Percentiles rank a stretch among this genome's conserved stretches.
Conservation (phyloP, 1,140 invertebrate genomes). For the Bombus sibiricus region DNA sequence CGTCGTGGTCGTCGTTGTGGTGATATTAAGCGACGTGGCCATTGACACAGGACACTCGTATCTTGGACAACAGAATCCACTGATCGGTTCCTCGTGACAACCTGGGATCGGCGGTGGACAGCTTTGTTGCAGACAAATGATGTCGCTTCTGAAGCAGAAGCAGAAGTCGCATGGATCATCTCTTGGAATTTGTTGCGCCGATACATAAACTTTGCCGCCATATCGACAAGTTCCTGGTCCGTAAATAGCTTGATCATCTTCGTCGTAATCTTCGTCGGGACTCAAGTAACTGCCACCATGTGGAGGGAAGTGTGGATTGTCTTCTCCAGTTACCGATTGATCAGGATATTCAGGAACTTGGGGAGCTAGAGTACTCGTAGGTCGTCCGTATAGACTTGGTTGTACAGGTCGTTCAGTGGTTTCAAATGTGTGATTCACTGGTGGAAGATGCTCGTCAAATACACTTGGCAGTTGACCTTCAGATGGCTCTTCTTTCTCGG, state of each 20-base stretch:
- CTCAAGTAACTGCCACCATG: slow-evolving; percentile 72
- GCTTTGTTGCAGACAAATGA: slow-evolving; percentile 97
- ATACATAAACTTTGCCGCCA: slow-evolving; percentile 95
- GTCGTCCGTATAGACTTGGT: slow-evolving; percentile 17
- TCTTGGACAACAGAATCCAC: slow-evolving; percentile 96
- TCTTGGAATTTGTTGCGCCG: slow-evolving; percentile 96
- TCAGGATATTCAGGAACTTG: slow-evolving; percentile 73
- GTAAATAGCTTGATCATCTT: slow-evolving; percentile 89
- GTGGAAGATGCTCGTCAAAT: slow-evolving; percentile 53
- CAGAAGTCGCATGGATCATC: slow-evolving; percentile 98
- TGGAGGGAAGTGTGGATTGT: slow-evolving; percentile 76
- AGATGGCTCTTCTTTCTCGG: slow-evolving; percentile 58
- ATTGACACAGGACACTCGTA: slow-evolving; percentile 96
- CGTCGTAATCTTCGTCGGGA: slow-evolving; percentile 86
- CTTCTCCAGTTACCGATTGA: slow-evolving; percentile 65
- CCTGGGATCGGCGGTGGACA: slow-evolving; percentile 96
- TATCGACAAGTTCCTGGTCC: slow-evolving; percentile 95
- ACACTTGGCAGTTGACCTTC: slow-evolving; percentile 61
- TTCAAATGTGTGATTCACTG: slow-evolving; percentile 42
- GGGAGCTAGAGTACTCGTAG: slow-evolving; percentile 14
- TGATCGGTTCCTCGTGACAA: slow-evolving; percentile 95
- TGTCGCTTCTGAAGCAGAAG: slow-evolving; percentile 98
- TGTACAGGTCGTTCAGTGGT: slow-evolving; percentile 14
- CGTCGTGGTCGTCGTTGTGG: slow-evolving; percentile 92
- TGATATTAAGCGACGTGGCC: slow-evolving; percentile 89